Evolutionary conservation across 2,113 vertebrate species (phyloP), one percentile per base, ranked within the genome.

Genomic region (Lynx canadensis): DNA sequence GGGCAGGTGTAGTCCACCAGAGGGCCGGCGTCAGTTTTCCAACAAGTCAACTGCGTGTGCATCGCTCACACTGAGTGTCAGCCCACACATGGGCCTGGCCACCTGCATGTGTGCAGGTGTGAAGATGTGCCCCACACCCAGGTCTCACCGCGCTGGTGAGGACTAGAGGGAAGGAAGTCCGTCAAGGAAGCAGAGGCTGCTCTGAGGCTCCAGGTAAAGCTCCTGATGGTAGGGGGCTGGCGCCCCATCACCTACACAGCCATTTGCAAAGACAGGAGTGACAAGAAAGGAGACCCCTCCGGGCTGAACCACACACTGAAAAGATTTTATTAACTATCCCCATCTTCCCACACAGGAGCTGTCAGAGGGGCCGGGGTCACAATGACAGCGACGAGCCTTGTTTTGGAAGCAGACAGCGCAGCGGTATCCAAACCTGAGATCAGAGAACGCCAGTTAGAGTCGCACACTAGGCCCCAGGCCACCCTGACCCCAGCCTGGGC

Each of bases 271-370:
- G 33, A 7, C 5, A 7, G 1, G 4, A 31, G 33, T 5, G 41
- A 3, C 0, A 7, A 45, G 14, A 57, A 31, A 69, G 13, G 3
- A 68, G 66, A 83, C 33, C 33, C 18, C 9, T 33, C 16, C 21
- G n/a, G 16, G 19, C 25, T 0, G 7, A n/a, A 21, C 9, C 48
- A 80, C 57, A 36, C 5, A 36, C n/a, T 68, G 21, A 68, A 90
- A 86, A 66, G 2, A 3, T 31, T 98, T 95, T 97, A 97, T 96
- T 97, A 80, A 85, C 31, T 4, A 52, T 66, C 41, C 19, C 16
- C 76, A 6, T 3, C 33, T 91, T 84, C 69, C 73, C 19, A 38
- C 16, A 66, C 78, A 88, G 57, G 5, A 63, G 65, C 74, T 15
- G 12, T 52, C 25, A 36, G 33, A 87, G n/a, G 21, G 83, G 23